Conservation (phyloP, 2,797 vertebrate genomes). For the Furcifer pardalis region DNA sequence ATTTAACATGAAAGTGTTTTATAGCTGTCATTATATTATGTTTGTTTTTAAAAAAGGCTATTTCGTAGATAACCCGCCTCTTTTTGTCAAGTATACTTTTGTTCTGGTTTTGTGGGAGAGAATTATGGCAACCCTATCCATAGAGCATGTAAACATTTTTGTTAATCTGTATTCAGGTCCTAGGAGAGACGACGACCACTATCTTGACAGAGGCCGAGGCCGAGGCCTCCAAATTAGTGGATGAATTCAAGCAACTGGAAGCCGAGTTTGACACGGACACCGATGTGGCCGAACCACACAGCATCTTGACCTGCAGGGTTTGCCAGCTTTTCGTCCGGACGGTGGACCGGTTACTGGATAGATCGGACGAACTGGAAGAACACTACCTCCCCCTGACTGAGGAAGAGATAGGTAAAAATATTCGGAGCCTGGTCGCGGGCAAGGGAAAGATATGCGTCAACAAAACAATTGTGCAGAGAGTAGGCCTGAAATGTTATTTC, state of each 20-base stretch:
- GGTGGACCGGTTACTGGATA: slow-evolving; percentile 80
- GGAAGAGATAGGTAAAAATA: slow-evolving; percentile 83
- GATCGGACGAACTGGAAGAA: slow-evolving; percentile 83
- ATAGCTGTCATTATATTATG: too few relatives aligned
- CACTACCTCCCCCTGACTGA: slow-evolving; percentile 85
- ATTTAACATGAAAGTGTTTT: too few relatives aligned
- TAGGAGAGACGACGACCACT: slow-evolving; percentile 43
- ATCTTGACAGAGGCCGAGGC: slow-evolving; percentile 1
- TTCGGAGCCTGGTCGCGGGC: neutral
- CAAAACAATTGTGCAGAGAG: neutral
- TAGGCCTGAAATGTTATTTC: too few relatives aligned
- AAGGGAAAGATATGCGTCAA: neutral
- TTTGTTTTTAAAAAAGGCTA: too few relatives aligned
- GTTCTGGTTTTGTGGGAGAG: too few relatives aligned
- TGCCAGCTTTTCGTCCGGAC: slow-evolving; percentile 75
- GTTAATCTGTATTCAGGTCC: slow-evolving; percentile 36
- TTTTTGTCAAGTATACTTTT: too few relatives aligned
- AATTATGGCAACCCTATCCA: too few relatives aligned
- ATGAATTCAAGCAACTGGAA: slow-evolving; percentile 32
- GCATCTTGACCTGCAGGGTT: slow-evolving; percentile 21
- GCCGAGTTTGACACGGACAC: slow-evolving; percentile 70
- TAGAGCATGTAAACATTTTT: too few relatives aligned
- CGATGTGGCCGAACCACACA: slow-evolving; percentile 67
- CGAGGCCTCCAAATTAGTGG: slow-evolving; percentile 65
- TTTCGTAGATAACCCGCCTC: too few relatives aligned